Evolutionary conservation across 92 coral and sea anemone genomes (phyloP), one percentile per base, ranked within the genome.

Genomic region (Siderastrea siderea): DNA sequence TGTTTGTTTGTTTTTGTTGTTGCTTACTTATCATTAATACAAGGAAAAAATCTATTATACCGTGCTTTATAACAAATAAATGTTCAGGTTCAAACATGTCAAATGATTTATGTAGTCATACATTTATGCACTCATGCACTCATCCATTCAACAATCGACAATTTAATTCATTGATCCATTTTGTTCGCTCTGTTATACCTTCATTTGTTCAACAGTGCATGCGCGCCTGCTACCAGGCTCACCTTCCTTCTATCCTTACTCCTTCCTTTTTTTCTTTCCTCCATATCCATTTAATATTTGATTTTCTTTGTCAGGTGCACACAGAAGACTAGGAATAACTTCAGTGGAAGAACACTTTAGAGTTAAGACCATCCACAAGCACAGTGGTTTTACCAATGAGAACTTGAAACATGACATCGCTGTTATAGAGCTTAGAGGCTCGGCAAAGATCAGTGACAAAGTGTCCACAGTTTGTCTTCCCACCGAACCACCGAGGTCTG

Each of bases 391-490:
- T 52, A 86, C 94, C 47, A 94, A 87, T 95, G 77, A 91, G 44
- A 93, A 90, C 19, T 83, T 93, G 53, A 80, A 78, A 74, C 96
- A 94, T 73, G 98, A 94, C 72, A 69, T 94, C 2, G 98, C 98
- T 10, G 83, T 94, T 13, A 87, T 92, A 10, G 91, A 94, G 68
- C 94, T 94, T 6, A 84, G 64, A 61, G 86, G 91, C 11, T 91
- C 96, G 0, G 98, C 80, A 10, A 10, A 79, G 16, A 69, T 95
- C 16, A 93, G 94, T 74, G 94, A 91, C 68, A 95, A 95, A 78
- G 96, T 95, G 3, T 68, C 68, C 17, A 87, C 98, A 38, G 94
- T 92, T 2, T 95, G 98, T 71, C 95, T 95, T 8, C 98, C 98
- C 0, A 73, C 58, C n/a, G 82, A 80, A n/a, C 93, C 88, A 10